Evolutionary conservation across 2,888 invertebrate species (phyloP).

Genomic region (Torymus texanus): DNA sequence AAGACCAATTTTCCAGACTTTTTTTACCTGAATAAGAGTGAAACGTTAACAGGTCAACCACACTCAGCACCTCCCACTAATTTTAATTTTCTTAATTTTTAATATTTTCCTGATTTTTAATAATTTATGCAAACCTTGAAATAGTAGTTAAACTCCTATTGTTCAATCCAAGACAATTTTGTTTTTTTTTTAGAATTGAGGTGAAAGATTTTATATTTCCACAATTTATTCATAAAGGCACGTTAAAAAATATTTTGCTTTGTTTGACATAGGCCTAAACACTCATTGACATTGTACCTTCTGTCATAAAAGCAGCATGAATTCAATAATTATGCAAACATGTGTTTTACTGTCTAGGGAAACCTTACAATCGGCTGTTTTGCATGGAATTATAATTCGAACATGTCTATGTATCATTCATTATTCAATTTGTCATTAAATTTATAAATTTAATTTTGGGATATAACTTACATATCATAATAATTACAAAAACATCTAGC

Average conservation of each 20-base stretch:
- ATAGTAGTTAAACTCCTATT: constrained; percentile 26
- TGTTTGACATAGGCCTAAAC: constrained; percentile 44
- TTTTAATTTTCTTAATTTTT: constrained; percentile 44
- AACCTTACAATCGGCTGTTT: constrained; percentile 50
- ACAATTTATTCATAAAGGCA: constrained; percentile 46
- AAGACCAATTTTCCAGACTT: constrained; percentile 40
- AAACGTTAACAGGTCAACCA: constrained; percentile 40
- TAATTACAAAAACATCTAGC: background rate
- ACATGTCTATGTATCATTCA: constrained; percentile 53
- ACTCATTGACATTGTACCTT: constrained; percentile 52
- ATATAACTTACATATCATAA: constrained; percentile 7
- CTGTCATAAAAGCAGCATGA: constrained; percentile 56
- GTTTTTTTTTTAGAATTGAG: constrained; percentile 42
- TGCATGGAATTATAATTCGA: constrained; percentile 53
- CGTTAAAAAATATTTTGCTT: constrained; percentile 53
- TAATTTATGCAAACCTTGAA: constrained; percentile 19
- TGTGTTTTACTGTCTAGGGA: constrained; percentile 51
- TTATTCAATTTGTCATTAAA: constrained; percentile 42
- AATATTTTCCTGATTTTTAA: constrained; percentile 38
- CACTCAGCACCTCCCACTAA: constrained; percentile 63
- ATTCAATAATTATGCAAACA: constrained; percentile 52
- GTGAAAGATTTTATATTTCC: constrained; percentile 50
- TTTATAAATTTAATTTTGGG: background rate
- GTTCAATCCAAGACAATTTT: background rate
- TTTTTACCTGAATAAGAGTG: constrained; percentile 27